These are phyloP conservation scores for Lasioglossum calceatum DNA, from an alignment of 2,888 invertebrate species.

Conservation along the genomic window DNA sequence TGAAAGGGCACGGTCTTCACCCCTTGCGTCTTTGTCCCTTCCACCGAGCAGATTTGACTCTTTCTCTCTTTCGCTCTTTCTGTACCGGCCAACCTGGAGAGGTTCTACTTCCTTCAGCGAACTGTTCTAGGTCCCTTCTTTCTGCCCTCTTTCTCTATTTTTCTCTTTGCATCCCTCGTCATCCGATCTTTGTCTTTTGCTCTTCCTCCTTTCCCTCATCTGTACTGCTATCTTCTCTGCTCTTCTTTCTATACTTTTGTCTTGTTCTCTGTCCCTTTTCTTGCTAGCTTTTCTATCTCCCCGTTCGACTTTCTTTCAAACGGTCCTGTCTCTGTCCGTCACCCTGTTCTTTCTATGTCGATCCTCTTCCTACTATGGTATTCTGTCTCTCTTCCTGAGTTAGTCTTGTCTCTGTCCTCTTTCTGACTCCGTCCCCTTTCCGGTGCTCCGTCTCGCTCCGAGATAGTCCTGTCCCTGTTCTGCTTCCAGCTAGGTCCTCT, in stretches of 20 bases:
- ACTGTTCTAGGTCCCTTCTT: not conserved
- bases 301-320: not conserved
- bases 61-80: conserved; percentile 47
- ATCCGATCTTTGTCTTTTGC: too few species aligned
- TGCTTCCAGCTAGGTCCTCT: not conserved
- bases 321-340: not conserved
- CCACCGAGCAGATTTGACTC: conserved; percentile 35
- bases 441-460: not conserved
- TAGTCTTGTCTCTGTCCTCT: not conserved
- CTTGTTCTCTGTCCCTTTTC: not conserved
- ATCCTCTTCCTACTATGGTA: not conserved
- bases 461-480: not conserved
- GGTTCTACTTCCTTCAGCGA: not conserved
- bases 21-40: conserved; percentile 77
- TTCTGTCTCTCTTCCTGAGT: not conserved
- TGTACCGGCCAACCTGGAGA: too few species aligned
- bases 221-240: not conserved
- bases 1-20: conserved; percentile 33
- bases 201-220: too few species aligned
- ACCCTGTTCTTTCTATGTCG: not conserved
- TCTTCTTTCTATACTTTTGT: not conserved
- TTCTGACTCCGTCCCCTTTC: not conserved
- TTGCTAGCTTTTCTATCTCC: not conserved
- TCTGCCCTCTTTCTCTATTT: not conserved
- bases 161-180: not conserved